Conservation (phyloP, 2,113 vertebrate genomes). For the Melanerpes aurifrons region DNA sequence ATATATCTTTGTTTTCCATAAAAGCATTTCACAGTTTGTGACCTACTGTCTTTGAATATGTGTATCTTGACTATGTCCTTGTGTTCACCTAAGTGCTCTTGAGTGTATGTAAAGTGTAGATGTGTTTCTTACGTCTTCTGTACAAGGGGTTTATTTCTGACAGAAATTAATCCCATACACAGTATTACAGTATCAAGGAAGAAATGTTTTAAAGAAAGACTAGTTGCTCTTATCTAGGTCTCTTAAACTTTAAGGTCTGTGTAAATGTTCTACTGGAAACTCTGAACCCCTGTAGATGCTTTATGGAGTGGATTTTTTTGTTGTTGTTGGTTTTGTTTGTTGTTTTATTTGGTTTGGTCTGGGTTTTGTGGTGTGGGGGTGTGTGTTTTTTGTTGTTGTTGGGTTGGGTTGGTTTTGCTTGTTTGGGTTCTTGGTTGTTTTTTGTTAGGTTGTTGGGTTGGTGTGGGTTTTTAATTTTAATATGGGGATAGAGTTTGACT, state of each 20-base stretch:
- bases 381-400: no score
- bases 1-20: not conserved
- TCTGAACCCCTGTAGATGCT: not conserved
- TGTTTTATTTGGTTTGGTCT: no score
- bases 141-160: not conserved
- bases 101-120: not conserved
- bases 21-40: not conserved
- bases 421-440: no score
- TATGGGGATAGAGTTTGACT: not conserved
- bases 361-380: no score
- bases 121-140: not conserved
- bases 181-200: not conserved
- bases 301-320: not conserved
- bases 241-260: not conserved
- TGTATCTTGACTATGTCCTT: not conserved
- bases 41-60: not conserved
- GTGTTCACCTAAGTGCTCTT: not conserved
- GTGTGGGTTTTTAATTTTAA: not conserved
- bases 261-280: not conserved
- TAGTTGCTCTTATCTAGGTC: not conserved
- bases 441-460: no score
- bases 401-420: no score
- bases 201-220: not conserved
- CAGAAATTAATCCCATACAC: not conserved
- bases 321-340: not conserved